These are phyloP conservation scores for Atta colombica DNA, from an alignment of 1,140 invertebrate genomes.

Conservation along the genomic window DNA sequence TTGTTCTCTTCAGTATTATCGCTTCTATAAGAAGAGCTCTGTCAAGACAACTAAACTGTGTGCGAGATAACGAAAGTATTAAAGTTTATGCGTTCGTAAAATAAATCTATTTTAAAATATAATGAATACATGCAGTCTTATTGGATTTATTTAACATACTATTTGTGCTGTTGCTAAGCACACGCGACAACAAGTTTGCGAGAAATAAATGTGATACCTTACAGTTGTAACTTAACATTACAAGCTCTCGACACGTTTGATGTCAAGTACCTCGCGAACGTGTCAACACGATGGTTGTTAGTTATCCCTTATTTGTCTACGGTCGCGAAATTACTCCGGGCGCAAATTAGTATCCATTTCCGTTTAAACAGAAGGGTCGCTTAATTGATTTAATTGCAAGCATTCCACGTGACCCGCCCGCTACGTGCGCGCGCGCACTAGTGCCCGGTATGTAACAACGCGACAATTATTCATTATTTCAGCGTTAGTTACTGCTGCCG, in stretches of 20 bases:
- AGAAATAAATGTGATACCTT: constrained; percentile 22
- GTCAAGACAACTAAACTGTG: not conserved
- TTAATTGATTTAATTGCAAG: constrained; percentile 65
- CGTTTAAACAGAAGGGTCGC: constrained; percentile 61
- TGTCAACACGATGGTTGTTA: constrained; percentile 61
- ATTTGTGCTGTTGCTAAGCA: too few species aligned
- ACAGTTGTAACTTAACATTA: constrained; percentile 43
- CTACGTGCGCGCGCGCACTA: not conserved
- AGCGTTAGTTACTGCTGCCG: constrained; percentile 51
- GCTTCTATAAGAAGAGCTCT: not conserved
- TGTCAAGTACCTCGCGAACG: constrained; percentile 52
- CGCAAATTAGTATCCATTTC: constrained; percentile 63
- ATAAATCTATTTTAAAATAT: not conserved
- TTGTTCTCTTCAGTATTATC: not conserved
- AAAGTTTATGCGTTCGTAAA: constrained; percentile 1
- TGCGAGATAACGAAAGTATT: not conserved
- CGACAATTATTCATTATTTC: constrained; percentile 63
- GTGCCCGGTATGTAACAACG: constrained; percentile 52
- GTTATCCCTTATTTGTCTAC: constrained; percentile 63
- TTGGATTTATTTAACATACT: not conserved
- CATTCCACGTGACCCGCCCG: constrained; percentile 56
- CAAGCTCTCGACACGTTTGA: constrained; percentile 49
- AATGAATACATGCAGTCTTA: not conserved
- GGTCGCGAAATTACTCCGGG: constrained; percentile 57
- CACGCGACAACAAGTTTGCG: not conserved